These are phyloP conservation scores for Blera fallax DNA, from an alignment of 2,888 invertebrate species.

Conservation along the genomic window DNA sequence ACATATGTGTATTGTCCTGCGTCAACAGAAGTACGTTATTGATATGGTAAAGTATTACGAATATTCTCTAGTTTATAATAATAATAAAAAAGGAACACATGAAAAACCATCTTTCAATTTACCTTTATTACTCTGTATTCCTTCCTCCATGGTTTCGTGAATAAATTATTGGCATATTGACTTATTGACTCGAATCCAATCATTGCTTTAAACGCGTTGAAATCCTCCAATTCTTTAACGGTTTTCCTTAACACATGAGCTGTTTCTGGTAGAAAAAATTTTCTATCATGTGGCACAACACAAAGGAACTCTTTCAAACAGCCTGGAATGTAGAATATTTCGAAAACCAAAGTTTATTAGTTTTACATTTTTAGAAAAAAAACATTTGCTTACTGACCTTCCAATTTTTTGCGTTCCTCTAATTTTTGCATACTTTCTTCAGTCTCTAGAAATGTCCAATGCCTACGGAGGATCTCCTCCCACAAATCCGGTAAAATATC, in stretches of 20 bases:
- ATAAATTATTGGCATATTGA: conserved; percentile 91
- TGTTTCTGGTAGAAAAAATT: conserved; percentile 90
- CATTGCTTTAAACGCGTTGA: conserved; percentile 91
- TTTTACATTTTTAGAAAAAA: not conserved
- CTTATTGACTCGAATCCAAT: conserved; percentile 93
- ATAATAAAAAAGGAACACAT: too few species aligned
- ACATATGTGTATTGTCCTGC: too few species aligned
- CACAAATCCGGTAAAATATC: conserved; percentile 84
- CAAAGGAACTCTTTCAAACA: conserved; percentile 90
- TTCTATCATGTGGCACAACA: conserved; percentile 89
- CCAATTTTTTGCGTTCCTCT: conserved; percentile 88
- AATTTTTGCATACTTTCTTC: conserved; percentile 91
- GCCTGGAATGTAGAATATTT: conserved; percentile 82
- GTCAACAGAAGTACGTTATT: too few species aligned
- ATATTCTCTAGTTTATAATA: too few species aligned
- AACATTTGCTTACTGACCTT: conserved; percentile 84
- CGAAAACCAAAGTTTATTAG: not conserved
- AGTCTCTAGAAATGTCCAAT: conserved; percentile 90
- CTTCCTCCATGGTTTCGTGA: conserved; percentile 94
- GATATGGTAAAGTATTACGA: too few species aligned
- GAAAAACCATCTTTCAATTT: conserved; percentile 74
- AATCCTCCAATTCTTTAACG: conserved; percentile 87
- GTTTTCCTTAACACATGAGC: conserved; percentile 89
- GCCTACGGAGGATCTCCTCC: conserved; percentile 88
- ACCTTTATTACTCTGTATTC: conserved; percentile 93